A percentile compares a stretch with the other conserved stretches of the same genome.
phyloP scores from a whole-genome alignment of 2,113 vertebrate species.

The Phyllopteryx taeniolatus region DNA sequence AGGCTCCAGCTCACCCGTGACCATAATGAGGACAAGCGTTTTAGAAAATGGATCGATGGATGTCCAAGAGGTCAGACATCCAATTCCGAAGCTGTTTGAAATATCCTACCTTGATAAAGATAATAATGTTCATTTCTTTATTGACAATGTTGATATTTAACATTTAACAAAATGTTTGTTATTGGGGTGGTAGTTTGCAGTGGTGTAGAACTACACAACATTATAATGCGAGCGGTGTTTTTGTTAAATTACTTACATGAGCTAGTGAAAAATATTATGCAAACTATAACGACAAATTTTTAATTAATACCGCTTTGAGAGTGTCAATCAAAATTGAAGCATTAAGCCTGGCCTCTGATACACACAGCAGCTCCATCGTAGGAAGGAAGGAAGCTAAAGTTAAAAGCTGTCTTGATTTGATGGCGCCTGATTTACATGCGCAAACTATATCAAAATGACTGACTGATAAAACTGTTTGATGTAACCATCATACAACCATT shows the following conservation, averaged over 20 bases:
- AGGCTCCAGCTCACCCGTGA: no score
- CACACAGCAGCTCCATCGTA: neutral
- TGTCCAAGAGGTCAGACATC: neutral
- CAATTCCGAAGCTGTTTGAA: neutral
- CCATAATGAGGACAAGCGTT: neutral
- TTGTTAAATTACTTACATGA: neutral
- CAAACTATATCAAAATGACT: conserved; percentile 41
- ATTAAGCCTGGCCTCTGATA: neutral
- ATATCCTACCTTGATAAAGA: neutral
- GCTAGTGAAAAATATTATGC: no score
- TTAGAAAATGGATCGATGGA: neutral
- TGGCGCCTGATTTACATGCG: conserved; percentile 10
- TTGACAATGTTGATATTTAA: neutral
- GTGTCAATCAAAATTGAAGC: neutral
- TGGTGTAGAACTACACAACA: no score
- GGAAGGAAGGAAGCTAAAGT: conserved; percentile 4
- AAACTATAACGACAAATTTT: neutral
- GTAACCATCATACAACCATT: conserved; percentile 40
- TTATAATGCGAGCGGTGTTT: no score
- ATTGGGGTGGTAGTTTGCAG: neutral
- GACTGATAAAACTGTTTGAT: conserved; percentile 41
- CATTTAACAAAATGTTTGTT: neutral
- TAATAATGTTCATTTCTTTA: neutral
- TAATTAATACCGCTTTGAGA: neutral
- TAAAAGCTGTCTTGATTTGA: conserved; percentile 18